Conservation (phyloP, 1,140 invertebrate species). For the Drosophila carrolli region DNA sequence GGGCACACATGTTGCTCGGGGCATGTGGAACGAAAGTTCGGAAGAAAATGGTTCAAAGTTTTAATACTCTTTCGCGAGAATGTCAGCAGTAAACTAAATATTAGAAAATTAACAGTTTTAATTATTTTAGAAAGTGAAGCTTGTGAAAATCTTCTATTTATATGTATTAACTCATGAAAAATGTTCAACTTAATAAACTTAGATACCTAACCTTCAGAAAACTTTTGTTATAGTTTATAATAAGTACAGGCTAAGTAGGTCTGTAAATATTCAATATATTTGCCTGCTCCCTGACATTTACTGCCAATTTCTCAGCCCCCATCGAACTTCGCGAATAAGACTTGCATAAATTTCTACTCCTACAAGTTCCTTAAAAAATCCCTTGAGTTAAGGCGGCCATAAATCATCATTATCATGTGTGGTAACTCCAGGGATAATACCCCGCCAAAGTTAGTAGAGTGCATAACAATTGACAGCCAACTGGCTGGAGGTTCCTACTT, state of each 20-base stretch:
- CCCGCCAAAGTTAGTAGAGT: conserved; percentile 47
- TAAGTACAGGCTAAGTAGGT: neutral
- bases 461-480: conserved; percentile 55
- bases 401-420: conserved; percentile 47
- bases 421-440: conserved; percentile 49
- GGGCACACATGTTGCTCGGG: conserved; percentile 44
- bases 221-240: neutral
- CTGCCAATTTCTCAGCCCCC: neutral
- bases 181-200: too few relatives aligned
- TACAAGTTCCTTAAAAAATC: conserved; percentile 5
- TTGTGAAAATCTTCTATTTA: too few relatives aligned
- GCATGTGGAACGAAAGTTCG: conserved; percentile 4
- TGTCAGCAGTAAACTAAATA: neutral
- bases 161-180: too few relatives aligned
- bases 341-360: conserved; percentile 4
- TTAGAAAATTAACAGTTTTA: too few relatives aligned
- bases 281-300: neutral
- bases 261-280: neutral
- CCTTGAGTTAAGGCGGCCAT: conserved; percentile 29
- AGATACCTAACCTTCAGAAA: too few relatives aligned
- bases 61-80: conserved; percentile 7
- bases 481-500: conserved; percentile 24
- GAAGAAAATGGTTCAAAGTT: neutral
- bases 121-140: too few relatives aligned
- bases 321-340: conserved; percentile 6